phyloP scores from a whole-genome alignment of 2,797 vertebrate genomes.

The Pangasius krempfi region DNA sequence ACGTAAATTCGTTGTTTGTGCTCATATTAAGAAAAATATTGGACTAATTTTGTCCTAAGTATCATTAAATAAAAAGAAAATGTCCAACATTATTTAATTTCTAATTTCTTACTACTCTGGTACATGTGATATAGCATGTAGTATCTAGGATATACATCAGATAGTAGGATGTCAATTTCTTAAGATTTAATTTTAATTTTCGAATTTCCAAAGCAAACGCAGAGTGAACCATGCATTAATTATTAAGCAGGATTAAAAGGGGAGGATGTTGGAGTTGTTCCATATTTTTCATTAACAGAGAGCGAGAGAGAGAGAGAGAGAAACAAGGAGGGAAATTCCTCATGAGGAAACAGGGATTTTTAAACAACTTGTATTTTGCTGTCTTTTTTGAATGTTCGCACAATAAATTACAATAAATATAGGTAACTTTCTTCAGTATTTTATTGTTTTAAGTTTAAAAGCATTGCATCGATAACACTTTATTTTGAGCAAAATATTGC shows the following conservation, averaged over 20 bases:
- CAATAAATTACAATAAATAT: too few species aligned
- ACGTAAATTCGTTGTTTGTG: background rate
- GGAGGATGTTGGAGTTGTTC: slow-evolving; percentile 54
- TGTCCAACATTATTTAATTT: background rate
- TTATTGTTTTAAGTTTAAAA: background rate
- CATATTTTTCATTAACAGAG: slow-evolving; percentile 53
- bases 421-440: background rate
- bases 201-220: background rate
- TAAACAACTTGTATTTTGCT: background rate
- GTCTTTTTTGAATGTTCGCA: background rate
- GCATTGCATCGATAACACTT: background rate
- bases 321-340: background rate
- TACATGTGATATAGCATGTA: background rate
- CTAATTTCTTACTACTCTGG: background rate
- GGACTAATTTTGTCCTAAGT: background rate
- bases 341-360: background rate
- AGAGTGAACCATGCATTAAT: slow-evolving; percentile 51
- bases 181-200: background rate
- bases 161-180: background rate
- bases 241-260: slow-evolving; percentile 56
- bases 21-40: background rate
- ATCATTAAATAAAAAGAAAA: background rate
- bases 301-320: slow-evolving; percentile 21
- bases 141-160: background rate
- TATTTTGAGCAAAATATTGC: too few species aligned